Conservation (phyloP, 2,888 invertebrate genomes). For the Eristalis intricaria region DNA sequence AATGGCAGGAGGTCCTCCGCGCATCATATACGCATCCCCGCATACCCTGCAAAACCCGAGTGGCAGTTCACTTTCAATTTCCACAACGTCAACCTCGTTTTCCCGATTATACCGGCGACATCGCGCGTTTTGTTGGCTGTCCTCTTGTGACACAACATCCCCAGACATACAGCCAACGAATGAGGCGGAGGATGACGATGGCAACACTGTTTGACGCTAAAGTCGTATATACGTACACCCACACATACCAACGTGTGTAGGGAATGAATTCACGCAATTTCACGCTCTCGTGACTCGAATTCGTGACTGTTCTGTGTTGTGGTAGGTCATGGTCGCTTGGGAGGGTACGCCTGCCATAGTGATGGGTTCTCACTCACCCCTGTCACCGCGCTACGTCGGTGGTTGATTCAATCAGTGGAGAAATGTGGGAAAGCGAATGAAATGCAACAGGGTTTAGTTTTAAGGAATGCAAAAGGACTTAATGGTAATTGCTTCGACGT, state of each 20-base stretch:
- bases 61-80: constrained; percentile 62
- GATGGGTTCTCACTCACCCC: not conserved
- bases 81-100: constrained; percentile 53
- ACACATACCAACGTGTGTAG: not conserved
- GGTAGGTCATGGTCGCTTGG: constrained; percentile 65
- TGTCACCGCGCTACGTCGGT: not conserved
- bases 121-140: constrained; percentile 33
- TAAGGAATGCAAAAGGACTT: not conserved
- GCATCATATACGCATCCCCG: not conserved
- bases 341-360: not conserved
- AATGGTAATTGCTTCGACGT: not conserved
- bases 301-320: constrained; percentile 59
- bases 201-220: constrained; percentile 45
- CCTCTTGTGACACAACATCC: constrained; percentile 22
- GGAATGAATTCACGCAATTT: constrained; percentile 68
- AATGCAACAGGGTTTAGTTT: not conserved
- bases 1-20: constrained; percentile 5
- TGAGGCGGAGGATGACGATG: constrained; percentile 8
- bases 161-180: not conserved
- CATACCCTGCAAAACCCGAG: not conserved
- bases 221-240: not conserved
- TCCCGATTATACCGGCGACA: constrained; percentile 52
- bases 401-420: constrained; percentile 56
- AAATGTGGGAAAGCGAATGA: constrained; percentile 17
- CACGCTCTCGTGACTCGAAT: constrained; percentile 69